phyloP scores from a whole-genome alignment of 2,888 invertebrate species.

The Folsomia manolachei region DNA sequence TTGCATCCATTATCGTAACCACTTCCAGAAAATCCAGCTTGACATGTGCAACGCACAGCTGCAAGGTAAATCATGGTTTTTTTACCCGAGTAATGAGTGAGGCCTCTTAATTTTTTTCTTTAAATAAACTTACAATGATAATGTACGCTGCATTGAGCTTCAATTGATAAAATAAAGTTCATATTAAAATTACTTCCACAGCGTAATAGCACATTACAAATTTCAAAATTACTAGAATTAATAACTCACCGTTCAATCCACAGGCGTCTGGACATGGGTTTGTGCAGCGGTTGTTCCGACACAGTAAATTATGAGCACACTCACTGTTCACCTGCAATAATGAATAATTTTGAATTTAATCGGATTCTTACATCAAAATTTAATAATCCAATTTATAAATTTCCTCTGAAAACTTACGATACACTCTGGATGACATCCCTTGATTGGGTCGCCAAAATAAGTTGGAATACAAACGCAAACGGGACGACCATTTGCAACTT shows the following conservation, averaged over 20 bases:
- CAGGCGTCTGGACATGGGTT: constrained; percentile 69
- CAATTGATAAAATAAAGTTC: too few species aligned
- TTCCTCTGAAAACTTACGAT: constrained; percentile 21
- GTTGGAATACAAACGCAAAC: constrained; percentile 77
- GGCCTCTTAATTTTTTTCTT: too few species aligned
- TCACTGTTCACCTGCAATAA: constrained; percentile 65
- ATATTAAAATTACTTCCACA: too few species aligned
- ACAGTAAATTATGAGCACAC: constrained; percentile 56
- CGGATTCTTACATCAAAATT: too few species aligned
- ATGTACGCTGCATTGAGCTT: constrained; percentile 73
- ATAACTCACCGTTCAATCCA: constrained; percentile 55
- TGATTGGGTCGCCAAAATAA: constrained; percentile 72
- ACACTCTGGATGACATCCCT: constrained; percentile 62
- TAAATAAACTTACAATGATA: constrained; percentile 80
- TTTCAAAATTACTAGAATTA: too few species aligned
- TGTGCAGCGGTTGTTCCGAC: constrained; percentile 51
- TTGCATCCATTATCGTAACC: background rate
- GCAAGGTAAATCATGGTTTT: too few species aligned
- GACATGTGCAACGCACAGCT: background rate
- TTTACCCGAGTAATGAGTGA: too few species aligned
- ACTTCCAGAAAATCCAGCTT: background rate
- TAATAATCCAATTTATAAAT: background rate
- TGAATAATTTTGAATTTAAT: too few species aligned
- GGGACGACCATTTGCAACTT: constrained; percentile 72
- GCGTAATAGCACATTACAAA: too few species aligned